Conservation (phyloP, 2,797 vertebrate genomes). For the Enteromius treurensis region DNA sequence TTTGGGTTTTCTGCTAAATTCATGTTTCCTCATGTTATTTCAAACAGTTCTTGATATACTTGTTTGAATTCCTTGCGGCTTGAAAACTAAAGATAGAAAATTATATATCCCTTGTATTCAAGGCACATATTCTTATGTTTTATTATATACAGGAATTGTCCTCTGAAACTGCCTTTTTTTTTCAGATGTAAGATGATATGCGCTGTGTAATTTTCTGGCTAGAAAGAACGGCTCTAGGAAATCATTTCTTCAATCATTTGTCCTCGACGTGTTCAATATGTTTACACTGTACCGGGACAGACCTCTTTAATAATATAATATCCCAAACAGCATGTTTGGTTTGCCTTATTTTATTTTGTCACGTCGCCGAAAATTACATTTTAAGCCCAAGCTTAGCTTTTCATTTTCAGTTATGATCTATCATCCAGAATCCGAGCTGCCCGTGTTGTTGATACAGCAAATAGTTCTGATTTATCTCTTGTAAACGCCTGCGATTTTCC, state of each 20-base stretch:
- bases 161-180: conserved; percentile 39
- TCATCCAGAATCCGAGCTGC: conserved; percentile 63
- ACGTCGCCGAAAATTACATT: conserved; percentile 37
- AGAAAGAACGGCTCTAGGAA: conserved; percentile 50
- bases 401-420: conserved; percentile 63
- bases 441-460: conserved; percentile 76
- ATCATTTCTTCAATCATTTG: conserved; percentile 57
- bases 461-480: conserved; percentile 79
- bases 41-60: conserved; percentile 52
- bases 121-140: conserved; percentile 60
- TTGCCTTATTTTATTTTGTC: conserved; percentile 33
- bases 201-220: conserved; percentile 58
- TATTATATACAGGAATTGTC: conserved; percentile 57
- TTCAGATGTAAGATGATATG: conserved; percentile 51
- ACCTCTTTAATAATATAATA: conserved; percentile 34
- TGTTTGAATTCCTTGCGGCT: conserved; percentile 53
- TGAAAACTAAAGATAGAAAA: conserved; percentile 62
- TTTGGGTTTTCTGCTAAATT: conserved; percentile 53
- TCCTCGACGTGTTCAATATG: conserved; percentile 30
- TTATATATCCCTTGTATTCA: conserved; percentile 51
- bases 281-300: conserved; percentile 30
- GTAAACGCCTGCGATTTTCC: conserved; percentile 72
- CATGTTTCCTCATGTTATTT: conserved; percentile 50
- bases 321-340: conserved; percentile 42
- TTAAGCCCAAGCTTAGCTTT: conserved; percentile 40